Evolutionary conservation across 2,888 invertebrate species (phyloP).

Genomic region (Xiphydria camelus): DNA sequence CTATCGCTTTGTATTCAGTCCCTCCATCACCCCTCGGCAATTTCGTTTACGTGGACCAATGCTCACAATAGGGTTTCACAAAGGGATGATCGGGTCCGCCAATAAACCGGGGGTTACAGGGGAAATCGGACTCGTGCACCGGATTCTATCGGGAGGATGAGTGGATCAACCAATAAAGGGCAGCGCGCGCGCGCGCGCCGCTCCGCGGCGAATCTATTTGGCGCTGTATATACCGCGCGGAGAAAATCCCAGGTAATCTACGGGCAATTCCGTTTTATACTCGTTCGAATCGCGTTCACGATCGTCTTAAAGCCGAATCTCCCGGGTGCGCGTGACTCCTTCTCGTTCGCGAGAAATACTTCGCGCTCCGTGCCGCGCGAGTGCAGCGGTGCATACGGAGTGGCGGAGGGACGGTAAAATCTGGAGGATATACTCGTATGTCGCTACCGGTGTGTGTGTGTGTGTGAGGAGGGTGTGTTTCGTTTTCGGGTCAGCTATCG

Average conservation of each 20-base stretch:
- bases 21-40: conserved; percentile 45
- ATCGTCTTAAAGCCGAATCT: conserved; percentile 9
- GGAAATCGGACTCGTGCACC: conserved; percentile 49
- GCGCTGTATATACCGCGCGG: conserved; percentile 16
- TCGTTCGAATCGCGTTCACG: conserved; percentile 13
- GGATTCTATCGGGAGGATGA: conserved; percentile 50
- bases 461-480: too few species aligned
- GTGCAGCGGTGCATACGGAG: too few species aligned
- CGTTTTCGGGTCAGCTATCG: too few species aligned
- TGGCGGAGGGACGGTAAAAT: too few species aligned
- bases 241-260: conserved; percentile 23
- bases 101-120: conserved; percentile 50
- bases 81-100: conserved; percentile 50
- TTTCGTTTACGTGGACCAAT: conserved; percentile 55
- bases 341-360: conserved; percentile 7
- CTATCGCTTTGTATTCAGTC: conserved; percentile 35
- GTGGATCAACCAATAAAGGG: conserved; percentile 50
- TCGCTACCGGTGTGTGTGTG: too few species aligned
- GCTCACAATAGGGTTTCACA: conserved; percentile 48
- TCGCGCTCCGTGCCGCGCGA: too few species aligned
- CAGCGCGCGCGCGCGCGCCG: conserved; percentile 25
- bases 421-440: too few species aligned
- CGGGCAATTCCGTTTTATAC: conserved; percentile 15
- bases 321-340: conserved; percentile 1
- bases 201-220: conserved; percentile 25